A percentile compares a stretch with the other conserved stretches of the same genome.
phyloP scores from a whole-genome alignment of 1,140 invertebrate species.

The Oedothorax gibbosus region DNA sequence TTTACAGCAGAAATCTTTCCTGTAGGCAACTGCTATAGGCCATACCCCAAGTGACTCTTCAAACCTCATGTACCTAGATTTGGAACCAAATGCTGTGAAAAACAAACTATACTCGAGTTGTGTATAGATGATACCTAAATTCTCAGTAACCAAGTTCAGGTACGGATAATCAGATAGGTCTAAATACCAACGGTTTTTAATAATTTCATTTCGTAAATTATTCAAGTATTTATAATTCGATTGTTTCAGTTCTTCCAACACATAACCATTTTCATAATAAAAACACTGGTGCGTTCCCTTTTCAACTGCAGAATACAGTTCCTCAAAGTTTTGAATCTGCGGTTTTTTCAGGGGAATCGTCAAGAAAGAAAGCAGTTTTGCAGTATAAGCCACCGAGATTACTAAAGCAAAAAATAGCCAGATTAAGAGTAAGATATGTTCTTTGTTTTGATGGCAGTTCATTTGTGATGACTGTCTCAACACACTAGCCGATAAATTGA shows the following conservation, averaged over 20 bases:
- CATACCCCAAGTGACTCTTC: not conserved
- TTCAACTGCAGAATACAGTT: not conserved
- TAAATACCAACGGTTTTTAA: not conserved
- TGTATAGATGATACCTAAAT: not conserved
- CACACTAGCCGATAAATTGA: not conserved
- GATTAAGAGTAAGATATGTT: not conserved
- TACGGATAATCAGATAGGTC: not conserved
- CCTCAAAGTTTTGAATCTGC: not conserved
- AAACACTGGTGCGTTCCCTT: conserved; percentile 14
- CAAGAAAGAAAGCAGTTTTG: not conserved
- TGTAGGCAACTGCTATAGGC: not conserved
- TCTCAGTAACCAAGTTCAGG: no score
- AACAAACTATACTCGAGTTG: not conserved
- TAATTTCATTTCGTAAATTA: not conserved
- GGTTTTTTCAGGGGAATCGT: conserved; percentile 18
- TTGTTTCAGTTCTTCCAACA: not conserved
- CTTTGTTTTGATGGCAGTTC: not conserved
- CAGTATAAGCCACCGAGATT: conserved; percentile 1
- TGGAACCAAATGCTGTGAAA: not conserved
- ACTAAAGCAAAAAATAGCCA: not conserved
- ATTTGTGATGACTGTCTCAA: not conserved
- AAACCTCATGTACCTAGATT: not conserved
- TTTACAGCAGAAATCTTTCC: conserved; percentile 32
- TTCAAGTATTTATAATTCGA: not conserved
- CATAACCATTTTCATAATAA: not conserved